phyloP scores from a whole-genome alignment of 53 echinoderm and acorn worm genomes.

The Apostichopus leukothele region DNA sequence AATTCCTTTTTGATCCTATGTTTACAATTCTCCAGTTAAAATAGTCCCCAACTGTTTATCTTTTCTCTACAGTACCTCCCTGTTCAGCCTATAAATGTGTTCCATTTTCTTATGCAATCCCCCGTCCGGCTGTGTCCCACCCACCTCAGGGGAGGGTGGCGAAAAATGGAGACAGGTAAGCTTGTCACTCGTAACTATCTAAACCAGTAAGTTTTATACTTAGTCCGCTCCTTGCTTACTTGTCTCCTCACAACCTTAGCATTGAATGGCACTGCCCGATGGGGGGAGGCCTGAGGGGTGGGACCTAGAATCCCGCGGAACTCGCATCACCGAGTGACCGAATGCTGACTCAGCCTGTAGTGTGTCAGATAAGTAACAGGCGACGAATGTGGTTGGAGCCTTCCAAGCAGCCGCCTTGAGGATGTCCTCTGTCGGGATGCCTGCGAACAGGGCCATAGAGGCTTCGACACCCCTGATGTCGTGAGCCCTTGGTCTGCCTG shows the following conservation, averaged over 20 bases:
- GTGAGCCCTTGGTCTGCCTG: background rate
- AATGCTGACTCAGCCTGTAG: background rate
- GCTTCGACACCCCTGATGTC: background rate
- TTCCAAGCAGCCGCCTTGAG: background rate
- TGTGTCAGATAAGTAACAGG: background rate
- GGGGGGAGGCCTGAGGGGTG: background rate
- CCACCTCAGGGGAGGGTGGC: background rate
- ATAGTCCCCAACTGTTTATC: too few relatives aligned
- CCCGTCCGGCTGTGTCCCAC: background rate
- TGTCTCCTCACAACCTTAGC: background rate
- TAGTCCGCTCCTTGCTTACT: background rate
- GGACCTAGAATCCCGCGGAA: background rate
- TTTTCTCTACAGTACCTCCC: too few relatives aligned
- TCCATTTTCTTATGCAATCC: background rate
- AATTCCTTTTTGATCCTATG: too few relatives aligned
- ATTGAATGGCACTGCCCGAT: background rate
- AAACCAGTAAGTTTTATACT: background rate
- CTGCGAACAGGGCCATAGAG: background rate
- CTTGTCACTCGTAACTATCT: background rate
- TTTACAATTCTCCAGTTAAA: too few relatives aligned
- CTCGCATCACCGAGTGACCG: background rate
- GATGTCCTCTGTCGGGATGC: background rate
- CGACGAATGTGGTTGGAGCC: background rate
- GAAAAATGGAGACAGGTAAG: background rate
- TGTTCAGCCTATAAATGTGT: too few relatives aligned